Evolutionary conservation across 2,113 vertebrate species (phyloP), one percentile per base, ranked within the genome.

Genomic region (Brienomyrus longianalis): DNA sequence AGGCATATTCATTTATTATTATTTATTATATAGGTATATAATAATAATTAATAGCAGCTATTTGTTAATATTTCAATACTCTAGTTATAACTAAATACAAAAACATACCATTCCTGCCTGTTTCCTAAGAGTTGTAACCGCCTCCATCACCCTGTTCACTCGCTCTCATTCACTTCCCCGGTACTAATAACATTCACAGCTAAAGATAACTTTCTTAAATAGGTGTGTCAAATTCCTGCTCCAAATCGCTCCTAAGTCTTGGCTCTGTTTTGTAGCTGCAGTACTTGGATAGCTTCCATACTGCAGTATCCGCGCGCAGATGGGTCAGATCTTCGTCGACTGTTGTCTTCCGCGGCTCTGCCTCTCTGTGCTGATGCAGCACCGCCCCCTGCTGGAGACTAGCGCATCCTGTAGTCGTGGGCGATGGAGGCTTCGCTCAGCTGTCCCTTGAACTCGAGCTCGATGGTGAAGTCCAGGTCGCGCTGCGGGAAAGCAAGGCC

Each of bases 361-460:
- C 91, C 89, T 35, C 90, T 90, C 88, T 84, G 90, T 92, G 90
- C 87, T 91, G 90, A 88, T 35, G 56, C 86, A 39, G 93, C 93
- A 74, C 39, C 9, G 39, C 56, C 89, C 91, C 90, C 88, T 90
- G 31, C 56, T 3, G 91, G 51, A 83, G 74, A 66, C 90, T 98
- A 99, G 90, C 97, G 98, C 98, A 99, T 99, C 95, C 98, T 99
- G 95, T 99, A 99, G 96, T 99, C 98, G 70, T 99, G 98, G 93
- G 96, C 96, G 92, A 99, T 97, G 74, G 98, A 98, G 39, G 97
- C 97, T 95, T 99, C 98, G 89, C 98, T 98, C 70, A 99, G 96
- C 95, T 99, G 98, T 90, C 98, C 98, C 95, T 98, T 99, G 95
- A 99, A 99, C 95, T 99, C 98, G 96, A 99, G 95, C 93, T 99